A percentile compares a stretch with the other conserved stretches of the same genome.
Conservation (phyloP, 2,797 vertebrate genomes). For the Syngnathus acus region DNA sequence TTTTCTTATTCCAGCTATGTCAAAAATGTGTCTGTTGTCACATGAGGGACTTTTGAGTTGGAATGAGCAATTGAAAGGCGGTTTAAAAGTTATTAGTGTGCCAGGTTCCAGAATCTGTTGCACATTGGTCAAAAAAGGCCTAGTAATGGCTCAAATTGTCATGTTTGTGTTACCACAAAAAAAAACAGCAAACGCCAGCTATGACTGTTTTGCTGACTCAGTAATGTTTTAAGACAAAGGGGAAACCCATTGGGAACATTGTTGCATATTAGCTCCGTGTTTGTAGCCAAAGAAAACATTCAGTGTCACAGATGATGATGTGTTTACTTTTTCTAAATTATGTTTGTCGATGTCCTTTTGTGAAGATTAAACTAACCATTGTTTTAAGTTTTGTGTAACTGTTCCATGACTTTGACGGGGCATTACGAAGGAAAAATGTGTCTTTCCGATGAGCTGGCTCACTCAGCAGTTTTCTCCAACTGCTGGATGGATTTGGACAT, state of each 20-base stretch:
- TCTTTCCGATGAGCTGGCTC: neutral
- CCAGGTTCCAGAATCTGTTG: constrained; percentile 1
- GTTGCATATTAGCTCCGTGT: constrained; percentile 12
- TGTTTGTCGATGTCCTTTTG: constrained; percentile 22
- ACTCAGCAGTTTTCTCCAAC: neutral
- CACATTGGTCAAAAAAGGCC: constrained; percentile 12
- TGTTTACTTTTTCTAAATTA: constrained; percentile 33
- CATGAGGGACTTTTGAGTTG: neutral
- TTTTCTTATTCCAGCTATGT: neutral
- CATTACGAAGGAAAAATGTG: neutral
- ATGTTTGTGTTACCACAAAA: neutral
- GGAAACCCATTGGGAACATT: constrained; percentile 5
- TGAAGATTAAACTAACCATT: constrained; percentile 34
- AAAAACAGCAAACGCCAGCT: neutral
- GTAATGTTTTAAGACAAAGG: constrained; percentile 37
- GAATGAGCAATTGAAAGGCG: neutral
- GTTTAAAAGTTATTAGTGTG: neutral
- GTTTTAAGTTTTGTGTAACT: constrained; percentile 8
- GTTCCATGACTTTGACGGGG: constrained; percentile 1
- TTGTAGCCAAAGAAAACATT: constrained; percentile 50
- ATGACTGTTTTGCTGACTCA: constrained; percentile 12
- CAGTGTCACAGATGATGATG: constrained; percentile 18
- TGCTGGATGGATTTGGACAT: neutral
- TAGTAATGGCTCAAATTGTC: constrained; percentile 5
- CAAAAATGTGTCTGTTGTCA: neutral